Conservation (phyloP, 1,140 invertebrate genomes). For the Meloidogyne floridensis region DNA sequence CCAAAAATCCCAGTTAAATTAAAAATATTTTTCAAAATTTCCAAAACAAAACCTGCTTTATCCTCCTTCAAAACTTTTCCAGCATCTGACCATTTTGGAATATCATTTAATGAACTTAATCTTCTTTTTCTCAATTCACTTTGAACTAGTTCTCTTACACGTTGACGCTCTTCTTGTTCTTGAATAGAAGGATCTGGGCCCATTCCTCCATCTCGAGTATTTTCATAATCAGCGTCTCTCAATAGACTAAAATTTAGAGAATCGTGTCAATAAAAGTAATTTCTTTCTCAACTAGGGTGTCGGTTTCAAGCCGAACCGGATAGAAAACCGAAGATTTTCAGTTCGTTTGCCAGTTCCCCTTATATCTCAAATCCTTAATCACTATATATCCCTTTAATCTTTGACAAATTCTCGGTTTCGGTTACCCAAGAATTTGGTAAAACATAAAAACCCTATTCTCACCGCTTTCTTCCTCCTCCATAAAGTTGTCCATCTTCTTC, state of each 20-base stretch:
- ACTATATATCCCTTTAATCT: too few species aligned
- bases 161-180: conserved; percentile 24
- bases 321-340: too few species aligned
- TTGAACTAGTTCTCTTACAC: conserved; percentile 17
- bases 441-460: too few species aligned
- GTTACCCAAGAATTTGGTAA: too few species aligned
- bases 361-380: too few species aligned
- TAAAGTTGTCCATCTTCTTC: conserved; percentile 30
- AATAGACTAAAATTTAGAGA: not conserved
- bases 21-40: not conserved
- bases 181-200: not conserved
- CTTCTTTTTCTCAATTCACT: conserved; percentile 27
- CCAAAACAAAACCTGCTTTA: not conserved
- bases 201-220: not conserved
- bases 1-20: too few species aligned
- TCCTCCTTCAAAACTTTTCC: not conserved
- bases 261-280: not conserved
- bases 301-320: too few species aligned
- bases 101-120: not conserved
- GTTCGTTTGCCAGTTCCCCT: too few species aligned
- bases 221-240: not conserved
- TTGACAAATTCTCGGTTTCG: too few species aligned
- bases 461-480: conserved; percentile 35
- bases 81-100: conserved; percentile 8
- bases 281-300: too few species aligned